Base-by-base conservation (phyloP, 1,140 invertebrate species). In the Papilio helenus region DNA sequence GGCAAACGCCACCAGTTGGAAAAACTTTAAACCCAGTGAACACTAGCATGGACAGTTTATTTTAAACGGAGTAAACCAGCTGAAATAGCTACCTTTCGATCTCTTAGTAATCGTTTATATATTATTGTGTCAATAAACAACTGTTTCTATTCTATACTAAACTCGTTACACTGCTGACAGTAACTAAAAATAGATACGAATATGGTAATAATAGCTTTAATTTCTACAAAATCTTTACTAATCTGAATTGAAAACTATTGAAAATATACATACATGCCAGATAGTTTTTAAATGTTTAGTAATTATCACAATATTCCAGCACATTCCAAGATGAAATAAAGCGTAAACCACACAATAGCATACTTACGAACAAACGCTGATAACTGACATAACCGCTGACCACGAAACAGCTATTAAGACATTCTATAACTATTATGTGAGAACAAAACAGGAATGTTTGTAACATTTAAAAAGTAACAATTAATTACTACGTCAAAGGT, bases 281-380 rank as follows among this genome's bases (percentile, higher is more conserved):
- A 39, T 39, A 39, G 7, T 39, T 34, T 39, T 39, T 8, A 39
- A 29, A 39, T 39, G 0, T 39, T 5, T 8, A 39, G 4, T 39
- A 39, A 51, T 51, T n/a, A 51, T 7, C 18, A 51, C n/a, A 51
- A 4, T n/a, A 29, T 26, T 65, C 58, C 1, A 29, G 12, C 20
- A 1, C 58, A 65, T 68, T 29, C 26, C 61, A 29, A 29, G 23
- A 1, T 7, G 2, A 16, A 68, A 68, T 34, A 68, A 68, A 29
- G 14, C 26, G 14, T 65, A 68, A 68, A 68, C 26, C 61, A 68
- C 61, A 68, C 61, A 68, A 68, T 68, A 26, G 14, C 61, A 68
- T 29, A 68, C 26, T 68, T 34, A 68, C 12, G 58, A 65, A 23
- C 61, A 29, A 68, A 68, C 12, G 23, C 23, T 65, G 14, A 68